These are phyloP conservation scores for Neoitamus cyanurus DNA, from an alignment of 2,888 invertebrate genomes.

Conservation along the genomic window DNA sequence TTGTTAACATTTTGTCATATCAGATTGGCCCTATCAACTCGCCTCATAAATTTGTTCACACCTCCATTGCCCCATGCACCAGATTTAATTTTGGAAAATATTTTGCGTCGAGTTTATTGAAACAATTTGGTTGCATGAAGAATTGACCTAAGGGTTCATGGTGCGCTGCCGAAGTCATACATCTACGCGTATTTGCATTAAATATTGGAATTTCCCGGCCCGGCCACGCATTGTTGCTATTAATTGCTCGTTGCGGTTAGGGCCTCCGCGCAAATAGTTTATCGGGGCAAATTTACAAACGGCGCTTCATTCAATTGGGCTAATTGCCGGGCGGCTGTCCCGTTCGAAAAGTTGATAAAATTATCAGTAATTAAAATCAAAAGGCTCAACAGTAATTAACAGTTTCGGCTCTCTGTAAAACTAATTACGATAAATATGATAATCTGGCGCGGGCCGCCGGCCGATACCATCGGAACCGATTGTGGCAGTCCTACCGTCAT, in stretches of 20 bases:
- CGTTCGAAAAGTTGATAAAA: conserved; percentile 19
- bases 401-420: conserved; percentile 39
- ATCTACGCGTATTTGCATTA: conserved; percentile 30
- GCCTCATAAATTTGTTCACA: conserved; percentile 43
- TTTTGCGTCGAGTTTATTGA: conserved; percentile 29
- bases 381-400: conserved; percentile 40
- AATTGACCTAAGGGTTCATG: conserved; percentile 6
- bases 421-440: conserved; percentile 41
- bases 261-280: conserved; percentile 9
- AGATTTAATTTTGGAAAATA: conserved; percentile 40
- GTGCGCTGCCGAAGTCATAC: neutral
- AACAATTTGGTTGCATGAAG: conserved; percentile 29
- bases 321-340: conserved; percentile 3
- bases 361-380: conserved; percentile 43
- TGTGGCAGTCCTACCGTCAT: neutral
- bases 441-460: neutral
- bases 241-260: conserved; percentile 39
- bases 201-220: conserved; percentile 15
- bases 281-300: neutral
- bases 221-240: neutral
- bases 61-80: conserved; percentile 9
- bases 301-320: conserved; percentile 14
- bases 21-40: conserved; percentile 25
- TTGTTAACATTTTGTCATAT: conserved; percentile 43
- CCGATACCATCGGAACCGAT: neutral